A percentile compares a stretch with the other conserved stretches of the same genome.
Evolutionary conservation across 2,888 invertebrate species (phyloP).

Genomic region (Vannuccia rotundouncinata): DNA sequence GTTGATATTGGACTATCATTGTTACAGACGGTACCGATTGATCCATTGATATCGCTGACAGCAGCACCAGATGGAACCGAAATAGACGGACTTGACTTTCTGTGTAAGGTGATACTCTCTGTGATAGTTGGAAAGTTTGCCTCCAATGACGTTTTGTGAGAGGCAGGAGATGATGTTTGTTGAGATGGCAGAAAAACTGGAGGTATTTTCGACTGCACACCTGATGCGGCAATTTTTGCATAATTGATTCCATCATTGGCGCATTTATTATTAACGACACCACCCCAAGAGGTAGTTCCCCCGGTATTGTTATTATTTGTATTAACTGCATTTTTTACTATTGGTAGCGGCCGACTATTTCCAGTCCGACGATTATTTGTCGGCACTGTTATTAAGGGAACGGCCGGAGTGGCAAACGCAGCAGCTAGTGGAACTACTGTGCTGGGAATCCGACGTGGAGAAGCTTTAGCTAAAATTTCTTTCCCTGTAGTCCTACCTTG

Average conservation of each 20-base stretch:
- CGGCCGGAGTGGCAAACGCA: neutral
- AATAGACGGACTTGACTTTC: neutral
- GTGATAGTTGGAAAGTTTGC: neutral
- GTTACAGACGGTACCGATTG: neutral
- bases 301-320: neutral
- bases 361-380: neutral
- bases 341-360: neutral
- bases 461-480: constrained; percentile 2
- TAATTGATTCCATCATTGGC: neutral
- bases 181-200: neutral
- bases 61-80: neutral
- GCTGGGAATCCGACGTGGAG: neutral
- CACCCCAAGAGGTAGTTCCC: neutral
- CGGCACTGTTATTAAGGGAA: neutral
- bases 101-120: neutral
- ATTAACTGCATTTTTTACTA: neutral
- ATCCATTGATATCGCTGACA: neutral
- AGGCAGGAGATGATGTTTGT: neutral
- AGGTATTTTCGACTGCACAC: neutral
- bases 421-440: neutral
- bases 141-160: neutral
- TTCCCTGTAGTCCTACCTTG: constrained; percentile 30
- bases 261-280: neutral
- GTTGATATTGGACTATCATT: neutral
- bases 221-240: neutral